Base-by-base conservation (phyloP, 2,113 vertebrate genomes). In the Gambusia holbrooki region DNA sequence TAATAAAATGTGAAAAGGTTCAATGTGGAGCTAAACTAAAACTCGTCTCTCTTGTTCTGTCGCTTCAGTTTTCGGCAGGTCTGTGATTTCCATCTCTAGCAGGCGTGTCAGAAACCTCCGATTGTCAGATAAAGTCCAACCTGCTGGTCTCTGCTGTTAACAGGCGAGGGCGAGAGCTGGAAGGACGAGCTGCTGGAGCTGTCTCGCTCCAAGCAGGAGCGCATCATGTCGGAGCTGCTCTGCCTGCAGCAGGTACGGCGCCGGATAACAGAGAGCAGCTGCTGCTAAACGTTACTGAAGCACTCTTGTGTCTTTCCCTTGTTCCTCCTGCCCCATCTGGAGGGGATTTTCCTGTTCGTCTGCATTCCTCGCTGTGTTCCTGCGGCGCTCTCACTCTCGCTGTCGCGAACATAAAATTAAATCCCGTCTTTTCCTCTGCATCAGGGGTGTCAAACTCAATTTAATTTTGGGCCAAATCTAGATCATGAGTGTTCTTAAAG, bases 131-230 rank as follows among this genome's bases (percentile, higher is more conserved):
- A 58, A n/a, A 58, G 22, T 58, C 22, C 25, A 58, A 58, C 51
- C 51, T 58, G 51, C 51, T 58, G 8, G 9, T 77, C 48, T 27
- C 68, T 4, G 71, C 61, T 69, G 62, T 62, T 51, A 69, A 73
- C 90, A 98, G 97, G 87, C 37, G 96, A 97, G 84, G 95, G 93
- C 69, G 94, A 94, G 37, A 92, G 85, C 80, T 94, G 96, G 81
- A 96, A 95, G 73, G 95, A 97, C 19, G 95, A 96, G 19, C 90
- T 98, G 62, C 94, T 97, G 61, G 93, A 94, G 2, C 87, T 96
- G 15, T 90, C 95, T 33, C 96, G 93, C 81, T 96, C 96, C 9
- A 97, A 97, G 81, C 96, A 97, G 82, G 93, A 92, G 0, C 89
- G 94, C 35, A 94, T 91, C 1, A 93, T 93, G n/a, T 89, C 91